phyloP scores from a whole-genome alignment of 2,113 vertebrate species.

The Redunca redunca region DNA sequence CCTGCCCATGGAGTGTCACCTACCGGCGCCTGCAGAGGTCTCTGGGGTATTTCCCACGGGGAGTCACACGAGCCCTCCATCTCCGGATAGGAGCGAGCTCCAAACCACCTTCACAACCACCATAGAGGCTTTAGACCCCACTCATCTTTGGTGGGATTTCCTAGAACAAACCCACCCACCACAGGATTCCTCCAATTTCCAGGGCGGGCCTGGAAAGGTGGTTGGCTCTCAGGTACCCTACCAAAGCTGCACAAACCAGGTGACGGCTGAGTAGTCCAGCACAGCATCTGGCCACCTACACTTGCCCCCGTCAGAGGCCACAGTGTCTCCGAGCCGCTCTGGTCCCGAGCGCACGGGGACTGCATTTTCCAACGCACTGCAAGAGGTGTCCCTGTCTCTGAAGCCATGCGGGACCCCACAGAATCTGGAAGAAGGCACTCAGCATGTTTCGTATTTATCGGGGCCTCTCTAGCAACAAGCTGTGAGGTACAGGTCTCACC shows the following conservation, averaged over 20 bases:
- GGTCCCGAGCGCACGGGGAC: neutral
- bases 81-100: fast-evolving
- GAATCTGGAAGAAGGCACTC: neutral
- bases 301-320: neutral
- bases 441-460: neutral
- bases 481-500: neutral
- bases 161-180: neutral
- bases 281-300: too few species aligned
- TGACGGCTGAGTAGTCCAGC: fast-evolving
- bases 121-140: fast-evolving
- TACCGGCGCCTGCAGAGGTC: fast-evolving
- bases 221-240: fast-evolving
- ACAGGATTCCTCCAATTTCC: neutral
- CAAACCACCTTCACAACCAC: neutral
- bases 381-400: neutral
- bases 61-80: fast-evolving
- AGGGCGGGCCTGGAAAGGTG: fast-evolving
- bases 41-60: neutral
- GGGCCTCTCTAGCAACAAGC: neutral
- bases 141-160: neutral
- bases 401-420: neutral
- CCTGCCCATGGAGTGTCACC: fast-evolving
- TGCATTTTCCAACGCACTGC: neutral
- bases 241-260: neutral
- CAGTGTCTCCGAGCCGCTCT: neutral